Base-by-base conservation (phyloP, 1,140 invertebrate genomes). In the Sesamia nonagrioides region DNA sequence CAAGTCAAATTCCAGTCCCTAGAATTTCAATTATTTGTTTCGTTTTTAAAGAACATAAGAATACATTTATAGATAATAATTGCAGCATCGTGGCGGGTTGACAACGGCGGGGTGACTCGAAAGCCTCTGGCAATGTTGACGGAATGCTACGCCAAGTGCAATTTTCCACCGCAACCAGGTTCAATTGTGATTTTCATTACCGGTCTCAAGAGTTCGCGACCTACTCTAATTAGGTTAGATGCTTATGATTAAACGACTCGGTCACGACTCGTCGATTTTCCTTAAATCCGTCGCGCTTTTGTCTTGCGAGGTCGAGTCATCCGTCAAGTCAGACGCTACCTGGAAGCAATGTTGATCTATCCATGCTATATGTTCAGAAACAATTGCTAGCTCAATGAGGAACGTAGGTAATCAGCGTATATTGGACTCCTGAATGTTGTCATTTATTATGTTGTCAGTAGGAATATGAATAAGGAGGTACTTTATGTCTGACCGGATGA, bases 131-230 rank as follows among this genome's bases (percentile, higher is more conserved):
- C 84, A 86, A 85, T 84, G 82, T 61, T 68, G 54, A 80, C 73
- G 76, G 81, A 88, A 86, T 88, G 81, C 85, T 56, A 84, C 82
- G 84, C 87, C 85, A 87, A 89, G 90, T 88, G 89, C 87, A 93
- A 94, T 94, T 94, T 93, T 88, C 84, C 85, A 77, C 72, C 52
- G 88, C 83, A 91, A 91, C 88, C 86, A 90, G 85, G 87, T 91
- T 92, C 89, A 90, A 85, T 91, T 91, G 91, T 91, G 86, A 93
- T 93, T 94, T 94, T 92, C 91, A 92, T 94, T 92, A 94, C 87
- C 81, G 84, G 86, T 89, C 88, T 82, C 82, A 84, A 84, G 84
- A 86, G 89, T 91, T 90, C 88, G 88, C 85, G 87, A 92, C 88
- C 89, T 92, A 92, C 87, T 93, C 88, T 94, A 93, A 94, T 94